These are phyloP conservation scores for Microctonus brassicae DNA, from an alignment of 2,888 invertebrate species.

Conservation along the genomic window DNA sequence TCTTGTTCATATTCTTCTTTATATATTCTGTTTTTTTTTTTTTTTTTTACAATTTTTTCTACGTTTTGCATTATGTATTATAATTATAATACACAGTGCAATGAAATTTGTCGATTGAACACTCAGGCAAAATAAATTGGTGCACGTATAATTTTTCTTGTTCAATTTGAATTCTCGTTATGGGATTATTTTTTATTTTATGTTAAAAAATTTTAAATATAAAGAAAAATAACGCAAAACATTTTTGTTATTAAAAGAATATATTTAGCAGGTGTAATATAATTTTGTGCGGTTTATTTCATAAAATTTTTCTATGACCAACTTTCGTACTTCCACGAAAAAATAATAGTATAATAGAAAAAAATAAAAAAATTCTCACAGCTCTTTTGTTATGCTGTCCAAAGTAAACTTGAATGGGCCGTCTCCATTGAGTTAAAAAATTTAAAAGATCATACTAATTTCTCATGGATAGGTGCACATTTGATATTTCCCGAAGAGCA, in stretches of 20 bases:
- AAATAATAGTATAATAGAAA: background rate
- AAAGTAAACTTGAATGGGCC: background rate
- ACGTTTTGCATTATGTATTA: background rate
- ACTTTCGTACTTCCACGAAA: background rate
- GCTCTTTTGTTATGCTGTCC: constrained; percentile 9
- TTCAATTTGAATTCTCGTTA: background rate
- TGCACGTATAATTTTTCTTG: background rate
- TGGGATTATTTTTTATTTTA: background rate
- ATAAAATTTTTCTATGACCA: background rate
- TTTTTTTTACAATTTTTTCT: background rate
- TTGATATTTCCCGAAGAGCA: constrained; percentile 33
- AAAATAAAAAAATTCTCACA: background rate
- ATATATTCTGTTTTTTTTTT: constrained; percentile 1
- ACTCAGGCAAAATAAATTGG: background rate
- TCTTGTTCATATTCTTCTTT: background rate
- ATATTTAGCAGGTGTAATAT: background rate
- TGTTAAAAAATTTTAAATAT: no score
- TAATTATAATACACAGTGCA: background rate
- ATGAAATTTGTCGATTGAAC: background rate
- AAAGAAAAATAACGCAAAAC: background rate
- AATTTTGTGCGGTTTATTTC: background rate
- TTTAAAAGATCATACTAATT: constrained; percentile 38
- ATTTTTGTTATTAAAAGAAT: background rate
- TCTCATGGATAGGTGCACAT: constrained; percentile 29
- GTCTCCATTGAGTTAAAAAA: constrained; percentile 4